Evolutionary conservation across 1,140 invertebrate species (phyloP), one percentile per base, ranked within the genome.

Genomic region (Himalopsyche phryganea): DNA sequence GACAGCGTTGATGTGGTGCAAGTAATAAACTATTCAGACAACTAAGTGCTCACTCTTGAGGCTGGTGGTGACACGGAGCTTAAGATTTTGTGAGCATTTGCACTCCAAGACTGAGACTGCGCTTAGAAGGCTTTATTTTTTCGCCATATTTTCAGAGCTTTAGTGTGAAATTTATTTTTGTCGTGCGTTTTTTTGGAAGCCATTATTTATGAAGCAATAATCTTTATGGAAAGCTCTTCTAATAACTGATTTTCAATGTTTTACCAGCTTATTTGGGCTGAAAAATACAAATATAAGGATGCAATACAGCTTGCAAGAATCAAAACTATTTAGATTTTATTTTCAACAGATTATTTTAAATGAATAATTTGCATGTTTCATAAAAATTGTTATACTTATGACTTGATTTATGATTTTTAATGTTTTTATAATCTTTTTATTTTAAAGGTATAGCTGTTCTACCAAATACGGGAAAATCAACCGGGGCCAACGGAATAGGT

Each of bases 401-500:
- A n/a, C n/a, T n/a, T n/a, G n/a, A n/a, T n/a, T n/a, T n/a, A n/a
- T n/a, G n/a, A n/a, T n/a, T n/a, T n/a, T n/a, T n/a, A n/a, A n/a
- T n/a, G n/a, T n/a, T n/a, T n/a, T n/a, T n/a, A n/a, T n/a, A n/a
- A n/a, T n/a, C n/a, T n/a, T n/a, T 50, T 14, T 58, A 50, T 50
- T 50, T 23, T 36, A 15, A 19, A 63, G 61, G 61, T 17, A 56
- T 63, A 36, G 61, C 61, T 13, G 61, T 63, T 50, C 17, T 63
- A 23, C 61, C 61, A 11, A 63, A 63, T 33, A 63, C 61, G n/a
- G 61, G 61, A 19, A 63, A 63, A 45, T 63, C 61, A 23, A 49
- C 56, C 36, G 61, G 61, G 40, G 51, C 57, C 33, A 51, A 51
- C 6, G 57, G 56, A 20, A 50, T 45, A 35, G 38, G 61, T 49